A percentile compares a stretch with the other conserved stretches of the same genome.
Evolutionary conservation across 2,113 vertebrate species (phyloP).

Genomic region (Carettochelys insculpta): DNA sequence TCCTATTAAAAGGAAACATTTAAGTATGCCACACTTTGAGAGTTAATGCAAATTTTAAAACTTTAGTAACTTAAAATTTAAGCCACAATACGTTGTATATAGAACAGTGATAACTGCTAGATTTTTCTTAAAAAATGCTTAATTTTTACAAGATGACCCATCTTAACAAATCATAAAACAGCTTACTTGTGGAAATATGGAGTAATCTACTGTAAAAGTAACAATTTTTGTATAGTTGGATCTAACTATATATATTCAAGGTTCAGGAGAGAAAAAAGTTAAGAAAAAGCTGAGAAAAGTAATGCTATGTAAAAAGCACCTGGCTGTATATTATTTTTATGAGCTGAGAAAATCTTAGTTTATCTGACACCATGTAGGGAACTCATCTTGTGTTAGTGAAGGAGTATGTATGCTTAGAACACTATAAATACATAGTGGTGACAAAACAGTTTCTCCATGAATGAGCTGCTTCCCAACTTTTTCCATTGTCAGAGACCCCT

Average conservation of each 20-base stretch:
- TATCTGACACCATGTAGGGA: no score
- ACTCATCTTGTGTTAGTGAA: background rate
- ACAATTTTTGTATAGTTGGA: no score
- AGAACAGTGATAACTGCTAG: rapidly evolving
- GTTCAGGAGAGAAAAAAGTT: rapidly evolving
- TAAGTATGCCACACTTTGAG: rapidly evolving
- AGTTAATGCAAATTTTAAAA: rapidly evolving
- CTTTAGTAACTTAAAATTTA: background rate
- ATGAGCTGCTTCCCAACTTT: rapidly evolving
- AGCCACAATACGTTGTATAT: rapidly evolving
- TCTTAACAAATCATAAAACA: rapidly evolving
- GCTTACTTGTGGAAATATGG: background rate
- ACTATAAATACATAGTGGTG: background rate
- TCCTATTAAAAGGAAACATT: background rate
- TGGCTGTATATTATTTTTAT: rapidly evolving
- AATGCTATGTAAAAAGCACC: no score
- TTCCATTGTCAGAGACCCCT: background rate
- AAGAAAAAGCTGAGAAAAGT: background rate
- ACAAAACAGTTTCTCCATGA: background rate
- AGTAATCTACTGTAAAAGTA: rapidly evolving
- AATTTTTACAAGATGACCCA: rapidly evolving
- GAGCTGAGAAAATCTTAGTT: background rate
- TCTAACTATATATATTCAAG: no score
- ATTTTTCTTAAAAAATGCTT: rapidly evolving
- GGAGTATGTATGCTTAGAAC: rapidly evolving